Evolutionary conservation across 1,140 invertebrate genomes (phyloP), one percentile per base, ranked within the genome.

Genomic region (Halictus rubicundus): DNA sequence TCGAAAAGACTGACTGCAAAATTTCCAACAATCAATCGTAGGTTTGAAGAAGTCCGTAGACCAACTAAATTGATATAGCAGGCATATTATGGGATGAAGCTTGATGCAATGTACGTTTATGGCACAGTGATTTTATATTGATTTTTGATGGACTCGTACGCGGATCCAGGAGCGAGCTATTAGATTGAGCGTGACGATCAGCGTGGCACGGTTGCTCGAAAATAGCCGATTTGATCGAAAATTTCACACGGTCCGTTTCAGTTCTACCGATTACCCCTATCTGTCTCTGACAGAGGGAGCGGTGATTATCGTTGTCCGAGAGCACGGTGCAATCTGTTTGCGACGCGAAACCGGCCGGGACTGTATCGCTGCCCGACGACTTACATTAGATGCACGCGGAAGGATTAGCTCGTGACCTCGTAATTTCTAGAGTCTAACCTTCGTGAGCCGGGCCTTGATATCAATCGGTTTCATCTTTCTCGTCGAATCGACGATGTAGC

Each of bases 231-330:
- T 84, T 60, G 81, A 80, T 70, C 85, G 78, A 81, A 89, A 89
- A 87, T 91, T 57, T 91, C 89, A 84, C 88, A 89, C 89, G 90
- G 81, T 81, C 82, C 68, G 82, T 84, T 89, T 90, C 87, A 79
- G 88, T 87, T 88, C 85, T 88, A 89, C 86, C 89, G 88, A 90
- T 90, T 88, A 82, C 83, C 49, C 76, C 72, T 80, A 89, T 91
- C 84, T 81, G 86, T 91, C 90, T 90, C 87, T 87, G 83, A 87
- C 88, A 84, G 77, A 80, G 66, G 77, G 66, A 85, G 78, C 80
- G 81, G 83, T 84, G 89, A 89, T 90, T 89, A 89, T 87, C 84
- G 87, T 89, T 89, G 73, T 78, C 78, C 66, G 64, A 46, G 73
- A 70, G 78, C 80, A 77, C 78, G 70, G 61, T 71, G 87, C 82